Evolutionary conservation across 2,113 vertebrate genomes (phyloP).

Genomic region (Cathartes aura): DNA sequence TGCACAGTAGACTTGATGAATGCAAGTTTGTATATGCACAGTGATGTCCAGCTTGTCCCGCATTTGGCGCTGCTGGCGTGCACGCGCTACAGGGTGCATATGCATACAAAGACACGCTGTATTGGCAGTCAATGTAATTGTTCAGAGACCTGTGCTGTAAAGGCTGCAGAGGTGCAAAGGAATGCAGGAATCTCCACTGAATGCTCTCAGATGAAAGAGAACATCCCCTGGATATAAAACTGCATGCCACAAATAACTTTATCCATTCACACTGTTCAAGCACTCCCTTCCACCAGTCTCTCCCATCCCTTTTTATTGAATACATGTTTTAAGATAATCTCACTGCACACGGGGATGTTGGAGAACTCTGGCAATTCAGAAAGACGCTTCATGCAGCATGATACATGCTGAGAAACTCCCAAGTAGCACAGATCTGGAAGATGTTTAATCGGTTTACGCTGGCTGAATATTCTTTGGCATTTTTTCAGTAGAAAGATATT

Average conservation of each 20-base stretch:
- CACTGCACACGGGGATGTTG: neutral
- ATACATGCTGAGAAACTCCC: neutral
- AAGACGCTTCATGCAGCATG: neutral
- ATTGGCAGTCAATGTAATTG: neutral
- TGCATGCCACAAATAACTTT: neutral
- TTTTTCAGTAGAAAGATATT: neutral
- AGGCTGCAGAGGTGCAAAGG: neutral
- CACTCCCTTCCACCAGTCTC: neutral
- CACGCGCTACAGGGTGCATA: neutral
- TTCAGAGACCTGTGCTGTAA: neutral
- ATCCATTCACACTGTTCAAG: neutral
- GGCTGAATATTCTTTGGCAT: neutral
- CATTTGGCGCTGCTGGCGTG: neutral
- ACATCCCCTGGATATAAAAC: neutral
- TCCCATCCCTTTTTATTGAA: neutral
- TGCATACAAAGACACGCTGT: neutral
- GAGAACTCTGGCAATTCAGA: neutral
- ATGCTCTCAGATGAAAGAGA: neutral
- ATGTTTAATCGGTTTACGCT: neutral
- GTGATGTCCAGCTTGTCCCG: neutral
- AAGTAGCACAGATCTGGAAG: neutral
- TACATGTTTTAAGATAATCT: neutral
- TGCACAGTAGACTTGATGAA: neutral
- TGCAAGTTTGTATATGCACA: rapidly evolving
- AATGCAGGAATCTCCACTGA: neutral